These are phyloP conservation scores for Odontamblyopus lacepedii DNA, from an alignment of 2,797 vertebrate genomes.

Conservation along the genomic window DNA sequence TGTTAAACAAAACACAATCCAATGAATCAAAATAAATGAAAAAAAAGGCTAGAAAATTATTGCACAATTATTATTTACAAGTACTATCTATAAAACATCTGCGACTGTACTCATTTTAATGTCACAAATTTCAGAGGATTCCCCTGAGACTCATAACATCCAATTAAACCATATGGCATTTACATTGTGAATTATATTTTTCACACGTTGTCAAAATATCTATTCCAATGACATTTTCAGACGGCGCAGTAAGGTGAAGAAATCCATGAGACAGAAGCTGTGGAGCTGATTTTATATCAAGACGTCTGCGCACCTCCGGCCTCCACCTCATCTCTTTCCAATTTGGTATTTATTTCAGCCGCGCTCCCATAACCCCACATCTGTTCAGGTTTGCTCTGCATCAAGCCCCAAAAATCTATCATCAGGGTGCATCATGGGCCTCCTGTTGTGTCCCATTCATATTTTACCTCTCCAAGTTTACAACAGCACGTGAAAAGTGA, in stretches of 20 bases:
- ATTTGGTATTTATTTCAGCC: constrained; percentile 50
- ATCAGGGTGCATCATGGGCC: constrained; percentile 45
- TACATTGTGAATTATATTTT: not conserved
- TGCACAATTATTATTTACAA: no score
- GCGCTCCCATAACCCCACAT: constrained; percentile 34
- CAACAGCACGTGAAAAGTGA: constrained; percentile 30
- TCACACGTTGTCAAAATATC: not conserved
- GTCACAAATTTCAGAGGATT: not conserved
- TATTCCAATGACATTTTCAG: not conserved
- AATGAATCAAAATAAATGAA: no score
- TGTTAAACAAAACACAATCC: no score
- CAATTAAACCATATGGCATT: constrained; percentile 2
- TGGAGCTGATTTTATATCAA: constrained; percentile 44
- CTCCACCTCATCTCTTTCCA: constrained; percentile 37
- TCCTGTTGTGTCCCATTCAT: constrained; percentile 26
- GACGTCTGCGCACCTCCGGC: constrained; percentile 34
- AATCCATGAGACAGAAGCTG: constrained; percentile 41
- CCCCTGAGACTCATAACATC: not conserved
- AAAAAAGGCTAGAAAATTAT: no score
- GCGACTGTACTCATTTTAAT: not conserved
- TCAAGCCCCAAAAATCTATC: constrained; percentile 61
- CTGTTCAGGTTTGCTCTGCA: constrained; percentile 44
- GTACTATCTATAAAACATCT: not conserved
- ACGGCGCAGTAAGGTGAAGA: constrained; percentile 19
- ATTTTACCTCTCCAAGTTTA: constrained; percentile 31